phyloP scores from a whole-genome alignment of 2,888 invertebrate species.

The Cylloceria caligata region DNA sequence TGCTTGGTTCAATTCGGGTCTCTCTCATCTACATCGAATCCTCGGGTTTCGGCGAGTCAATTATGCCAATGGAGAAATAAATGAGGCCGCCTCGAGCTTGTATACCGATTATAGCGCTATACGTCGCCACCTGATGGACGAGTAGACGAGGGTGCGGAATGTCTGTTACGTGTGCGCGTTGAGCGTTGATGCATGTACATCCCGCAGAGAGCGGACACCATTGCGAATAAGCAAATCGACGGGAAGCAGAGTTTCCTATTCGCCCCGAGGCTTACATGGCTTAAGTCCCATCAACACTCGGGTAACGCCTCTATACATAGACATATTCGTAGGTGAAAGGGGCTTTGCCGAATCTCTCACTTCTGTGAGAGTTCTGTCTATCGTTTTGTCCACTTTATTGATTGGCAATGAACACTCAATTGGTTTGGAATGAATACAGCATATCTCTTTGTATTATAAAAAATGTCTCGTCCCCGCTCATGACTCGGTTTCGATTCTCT shows the following conservation, averaged over 20 bases:
- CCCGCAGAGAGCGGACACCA: background rate
- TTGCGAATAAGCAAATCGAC: constrained; percentile 31
- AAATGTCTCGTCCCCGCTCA: no score
- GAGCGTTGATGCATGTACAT: background rate
- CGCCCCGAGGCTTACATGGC: constrained; percentile 13
- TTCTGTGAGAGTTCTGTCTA: no score
- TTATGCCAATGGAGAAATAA: constrained; percentile 28
- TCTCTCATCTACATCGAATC: background rate
- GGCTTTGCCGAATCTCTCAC: constrained; percentile 1
- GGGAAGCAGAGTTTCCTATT: constrained; percentile 13
- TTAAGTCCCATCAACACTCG: constrained; percentile 21
- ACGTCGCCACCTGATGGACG: constrained; percentile 16
- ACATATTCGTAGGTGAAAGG: constrained; percentile 14
- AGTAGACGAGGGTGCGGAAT: constrained; percentile 25
- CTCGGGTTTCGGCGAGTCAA: constrained; percentile 19
- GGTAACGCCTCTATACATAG: background rate
- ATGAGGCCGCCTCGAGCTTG: constrained; percentile 10
- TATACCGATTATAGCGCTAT: constrained; percentile 11
- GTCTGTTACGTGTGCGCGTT: background rate
- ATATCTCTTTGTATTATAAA: background rate
- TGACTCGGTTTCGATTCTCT: no score
- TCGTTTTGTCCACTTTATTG: constrained; percentile 20
- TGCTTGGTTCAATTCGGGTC: background rate
- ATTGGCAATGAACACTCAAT: background rate
- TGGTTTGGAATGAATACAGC: background rate